phyloP scores from a whole-genome alignment of 2,113 vertebrate species.

The Rhynchopsitta pachyrhyncha region DNA sequence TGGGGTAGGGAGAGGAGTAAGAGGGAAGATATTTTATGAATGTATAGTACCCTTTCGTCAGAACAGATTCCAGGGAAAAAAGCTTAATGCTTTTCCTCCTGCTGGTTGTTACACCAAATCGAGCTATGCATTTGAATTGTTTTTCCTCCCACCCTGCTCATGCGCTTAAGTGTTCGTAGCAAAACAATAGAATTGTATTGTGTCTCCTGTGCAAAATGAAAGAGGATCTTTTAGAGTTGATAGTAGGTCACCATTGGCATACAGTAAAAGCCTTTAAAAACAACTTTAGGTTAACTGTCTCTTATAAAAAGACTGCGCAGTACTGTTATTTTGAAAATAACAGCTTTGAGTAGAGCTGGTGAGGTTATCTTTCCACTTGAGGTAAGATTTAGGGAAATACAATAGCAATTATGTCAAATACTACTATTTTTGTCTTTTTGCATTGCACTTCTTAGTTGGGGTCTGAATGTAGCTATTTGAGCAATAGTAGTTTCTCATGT shows the following conservation, averaged over 20 bases:
- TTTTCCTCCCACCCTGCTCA: not conserved
- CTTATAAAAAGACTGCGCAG: not conserved
- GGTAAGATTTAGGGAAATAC: not conserved
- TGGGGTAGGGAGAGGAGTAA: accelerated
- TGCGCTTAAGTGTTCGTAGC: not conserved
- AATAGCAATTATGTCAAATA: not conserved
- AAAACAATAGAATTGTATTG: not conserved
- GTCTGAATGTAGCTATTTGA: not conserved
- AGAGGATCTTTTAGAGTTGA: not conserved
- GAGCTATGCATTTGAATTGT: not conserved
- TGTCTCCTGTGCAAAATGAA: not conserved
- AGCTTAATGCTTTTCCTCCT: not conserved
- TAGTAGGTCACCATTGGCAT: not conserved
- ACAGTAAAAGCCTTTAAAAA: not conserved
- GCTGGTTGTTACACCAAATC: not conserved
- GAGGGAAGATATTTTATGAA: not conserved
- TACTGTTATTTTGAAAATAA: not conserved
- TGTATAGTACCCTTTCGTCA: not conserved
- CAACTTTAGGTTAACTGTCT: not conserved
- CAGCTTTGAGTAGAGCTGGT: not conserved
- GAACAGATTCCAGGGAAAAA: not conserved
- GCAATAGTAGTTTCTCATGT: not conserved
- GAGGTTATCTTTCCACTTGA: not conserved
- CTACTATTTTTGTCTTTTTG: not conserved
- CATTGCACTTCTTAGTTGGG: not conserved